These are phyloP conservation scores for Lepidocolaptes lacrymiger DNA, from an alignment of 2,797 vertebrate species.

Conservation along the genomic window DNA sequence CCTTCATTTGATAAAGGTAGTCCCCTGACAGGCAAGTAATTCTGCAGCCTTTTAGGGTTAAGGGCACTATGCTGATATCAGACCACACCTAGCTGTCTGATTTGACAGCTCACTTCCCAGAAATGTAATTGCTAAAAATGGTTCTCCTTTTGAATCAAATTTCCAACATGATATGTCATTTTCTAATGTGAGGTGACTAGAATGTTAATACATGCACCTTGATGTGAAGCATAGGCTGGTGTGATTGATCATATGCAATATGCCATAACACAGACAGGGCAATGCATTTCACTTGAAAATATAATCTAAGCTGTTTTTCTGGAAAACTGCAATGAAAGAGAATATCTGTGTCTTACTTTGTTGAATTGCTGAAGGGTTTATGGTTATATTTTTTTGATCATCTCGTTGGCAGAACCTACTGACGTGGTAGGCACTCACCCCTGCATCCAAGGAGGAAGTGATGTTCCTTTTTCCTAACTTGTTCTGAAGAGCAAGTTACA, in stretches of 20 bases:
- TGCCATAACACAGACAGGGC: neutral
- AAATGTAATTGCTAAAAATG: neutral
- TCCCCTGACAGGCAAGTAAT: neutral
- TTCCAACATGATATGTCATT: neutral
- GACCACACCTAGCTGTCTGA: neutral
- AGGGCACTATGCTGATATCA: neutral
- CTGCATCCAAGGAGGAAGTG: neutral
- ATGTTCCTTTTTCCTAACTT: neutral
- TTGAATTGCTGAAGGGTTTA: neutral
- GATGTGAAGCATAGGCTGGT: neutral
- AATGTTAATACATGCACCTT: neutral
- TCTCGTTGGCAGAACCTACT: neutral
- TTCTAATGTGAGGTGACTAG: neutral
- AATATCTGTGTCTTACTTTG: neutral
- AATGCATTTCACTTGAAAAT: slow-evolving; percentile 6
- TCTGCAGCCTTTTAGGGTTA: neutral
- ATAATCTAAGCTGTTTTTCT: neutral
- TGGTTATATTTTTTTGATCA: neutral
- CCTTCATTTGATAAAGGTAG: neutral
- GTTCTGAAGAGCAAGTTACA: neutral
- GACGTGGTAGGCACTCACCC: neutral
- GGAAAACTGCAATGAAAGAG: neutral
- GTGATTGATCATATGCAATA: neutral
- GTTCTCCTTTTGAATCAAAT: neutral
- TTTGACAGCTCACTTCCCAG: neutral